These are phyloP conservation scores for Leptura quadrifasciata DNA, from an alignment of 2,888 invertebrate genomes.

Conservation along the genomic window DNA sequence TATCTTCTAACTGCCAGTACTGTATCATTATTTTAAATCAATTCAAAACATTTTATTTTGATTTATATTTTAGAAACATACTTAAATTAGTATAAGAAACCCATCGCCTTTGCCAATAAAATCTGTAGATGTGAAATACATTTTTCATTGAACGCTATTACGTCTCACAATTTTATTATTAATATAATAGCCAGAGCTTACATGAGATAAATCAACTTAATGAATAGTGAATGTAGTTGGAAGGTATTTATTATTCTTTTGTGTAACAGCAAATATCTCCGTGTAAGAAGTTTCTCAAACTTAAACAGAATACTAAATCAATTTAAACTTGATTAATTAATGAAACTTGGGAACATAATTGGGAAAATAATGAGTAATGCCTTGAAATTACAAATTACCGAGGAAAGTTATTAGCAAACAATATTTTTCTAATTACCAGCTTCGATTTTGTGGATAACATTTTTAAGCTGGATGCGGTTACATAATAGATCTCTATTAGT, in stretches of 20 bases:
- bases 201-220: not conserved
- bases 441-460: not conserved
- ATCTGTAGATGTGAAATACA: not conserved
- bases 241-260: not conserved
- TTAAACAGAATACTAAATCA: not conserved
- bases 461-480: not conserved
- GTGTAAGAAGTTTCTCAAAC: not conserved
- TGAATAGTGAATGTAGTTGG: not conserved
- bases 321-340: not conserved
- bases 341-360: not conserved
- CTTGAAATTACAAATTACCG: not conserved
- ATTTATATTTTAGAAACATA: no score
- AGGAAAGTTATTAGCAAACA: not conserved
- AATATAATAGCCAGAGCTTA: not conserved
- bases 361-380: not conserved
- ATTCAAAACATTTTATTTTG: no score
- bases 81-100: not conserved
- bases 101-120: not conserved
- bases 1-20: no score
- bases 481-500: conserved; percentile 6
- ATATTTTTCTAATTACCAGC: not conserved
- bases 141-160: not conserved
- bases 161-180: not conserved
- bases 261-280: not conserved
- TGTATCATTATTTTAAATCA: no score